Evolutionary conservation across 1,140 invertebrate genomes (phyloP), one percentile per base, ranked within the genome.

Genomic region (Papilio polytes): DNA sequence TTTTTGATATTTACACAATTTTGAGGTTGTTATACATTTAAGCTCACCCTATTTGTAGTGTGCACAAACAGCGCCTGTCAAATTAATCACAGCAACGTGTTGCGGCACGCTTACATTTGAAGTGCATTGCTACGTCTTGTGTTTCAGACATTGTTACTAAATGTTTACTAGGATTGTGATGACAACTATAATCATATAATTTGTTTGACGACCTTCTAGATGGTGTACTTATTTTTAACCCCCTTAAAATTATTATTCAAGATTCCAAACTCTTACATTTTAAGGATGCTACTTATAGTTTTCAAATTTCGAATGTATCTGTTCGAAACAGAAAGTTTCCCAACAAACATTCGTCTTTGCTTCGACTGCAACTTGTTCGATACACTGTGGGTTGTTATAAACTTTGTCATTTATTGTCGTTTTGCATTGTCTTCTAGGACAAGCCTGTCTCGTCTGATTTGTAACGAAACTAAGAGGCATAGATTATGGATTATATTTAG

Each of bases 31-130:
- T 66, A 12, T 66, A 66, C 22, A 15, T 31, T 66, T 26, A 26
- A 66, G 12, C 26, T 31, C 9, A 63, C 12, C 6, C 13, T 66
- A n/a, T n/a, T n/a, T n/a, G n/a, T n/a, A n/a, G n/a, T n/a, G n/a
- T n/a, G n/a, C n/a, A 31, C 26, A 15, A 66, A 22, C 15, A 26
- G 22, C 26, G 63, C 63, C 63, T 66, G 63, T 10, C 4, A 15
- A 66, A 66, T 66, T 66, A 66, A 66, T 66, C 63, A 66, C 13
- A 31, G 63, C 63, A 66, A 66, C 9, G n/a, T 66, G 26, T 66
- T 31, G 63, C 3, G 22, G 22, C 26, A 13, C 36, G 63, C 8
- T 1, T 31, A 66, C 63, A 36, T 66, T 15, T 15, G 12, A 7
- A 31, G 26, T 31, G 26, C 63, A 66, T 66, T 31, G 22, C 22